These are phyloP conservation scores for Chiloscyllium plagiosum DNA, from an alignment of 2,113 vertebrate species.

Conservation along the genomic window DNA sequence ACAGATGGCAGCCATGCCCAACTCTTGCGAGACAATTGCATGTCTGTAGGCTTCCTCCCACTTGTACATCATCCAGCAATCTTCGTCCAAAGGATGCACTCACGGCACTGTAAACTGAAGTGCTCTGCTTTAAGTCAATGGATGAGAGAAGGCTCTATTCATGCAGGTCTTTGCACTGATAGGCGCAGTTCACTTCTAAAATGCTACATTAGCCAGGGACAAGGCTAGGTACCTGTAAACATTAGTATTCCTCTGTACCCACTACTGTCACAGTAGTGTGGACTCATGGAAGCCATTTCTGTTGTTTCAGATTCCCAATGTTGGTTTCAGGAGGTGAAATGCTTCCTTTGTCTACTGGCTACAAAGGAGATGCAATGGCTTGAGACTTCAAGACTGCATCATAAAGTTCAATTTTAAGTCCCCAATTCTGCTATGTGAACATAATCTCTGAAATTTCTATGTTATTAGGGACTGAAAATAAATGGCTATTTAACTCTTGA, in stretches of 20 bases:
- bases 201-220: constrained; percentile 74
- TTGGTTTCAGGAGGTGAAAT: constrained; percentile 63
- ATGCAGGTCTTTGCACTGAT: constrained; percentile 58
- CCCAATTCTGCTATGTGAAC: constrained; percentile 65
- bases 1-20: constrained; percentile 55
- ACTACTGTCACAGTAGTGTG: constrained; percentile 56
- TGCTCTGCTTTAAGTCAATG: constrained; percentile 65
- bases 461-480: constrained; percentile 76
- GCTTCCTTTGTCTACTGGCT: constrained; percentile 59
- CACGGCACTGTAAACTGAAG: constrained; percentile 64
- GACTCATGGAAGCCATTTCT: constrained; percentile 65
- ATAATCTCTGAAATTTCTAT: constrained; percentile 66
- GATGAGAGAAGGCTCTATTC: constrained; percentile 55
- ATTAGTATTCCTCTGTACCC: constrained; percentile 64
- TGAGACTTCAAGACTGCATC: constrained; percentile 72
- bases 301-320: constrained; percentile 65
- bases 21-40: constrained; percentile 46
- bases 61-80: constrained; percentile 50
- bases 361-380: constrained; percentile 54
- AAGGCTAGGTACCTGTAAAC: constrained; percentile 80
- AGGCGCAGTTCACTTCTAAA: constrained; percentile 64
- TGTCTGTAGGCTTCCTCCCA: constrained; percentile 48
- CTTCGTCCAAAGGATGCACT: constrained; percentile 61
- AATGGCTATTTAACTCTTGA: constrained; percentile 95
- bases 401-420: constrained; percentile 70